phyloP scores from a whole-genome alignment of 2,113 vertebrate genomes.

The Rostratula benghalensis region DNA sequence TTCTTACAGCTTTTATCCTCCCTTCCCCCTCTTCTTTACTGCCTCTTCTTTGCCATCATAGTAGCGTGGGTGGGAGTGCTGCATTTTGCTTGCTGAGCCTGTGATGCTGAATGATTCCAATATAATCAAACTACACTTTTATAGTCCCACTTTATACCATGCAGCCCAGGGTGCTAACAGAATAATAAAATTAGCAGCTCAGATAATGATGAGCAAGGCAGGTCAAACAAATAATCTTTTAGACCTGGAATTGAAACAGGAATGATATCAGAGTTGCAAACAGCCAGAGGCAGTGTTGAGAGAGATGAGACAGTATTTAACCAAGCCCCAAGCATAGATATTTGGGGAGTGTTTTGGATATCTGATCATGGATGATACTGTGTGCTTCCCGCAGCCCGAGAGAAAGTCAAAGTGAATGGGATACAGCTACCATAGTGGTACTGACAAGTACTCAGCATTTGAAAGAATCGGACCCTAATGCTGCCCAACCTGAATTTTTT shows the following conservation, averaged over 20 bases:
- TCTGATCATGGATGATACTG: neutral
- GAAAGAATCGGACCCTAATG: neutral
- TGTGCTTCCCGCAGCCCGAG: neutral
- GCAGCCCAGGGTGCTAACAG: slow-evolving; percentile 73
- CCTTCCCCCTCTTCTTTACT: slow-evolving; percentile 12
- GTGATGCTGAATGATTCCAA: slow-evolving; percentile 67
- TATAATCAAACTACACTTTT: slow-evolving; percentile 77
- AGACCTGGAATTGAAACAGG: slow-evolving; percentile 30
- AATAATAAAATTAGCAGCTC: slow-evolving; percentile 78
- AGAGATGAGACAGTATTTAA: slow-evolving; percentile 24
- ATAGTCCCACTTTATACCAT: slow-evolving; percentile 50
- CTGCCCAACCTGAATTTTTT: slow-evolving; percentile 20
- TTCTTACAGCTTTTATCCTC: slow-evolving; percentile 5
- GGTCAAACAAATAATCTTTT: slow-evolving; percentile 69
- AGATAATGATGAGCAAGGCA: slow-evolving; percentile 69
- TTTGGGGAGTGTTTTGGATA: slow-evolving; percentile 19
- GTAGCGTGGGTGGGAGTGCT: slow-evolving; percentile 55
- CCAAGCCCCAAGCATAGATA: slow-evolving; percentile 9
- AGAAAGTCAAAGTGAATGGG: neutral
- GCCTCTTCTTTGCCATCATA: slow-evolving; percentile 28
- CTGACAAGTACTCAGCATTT: neutral
- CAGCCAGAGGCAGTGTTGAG: slow-evolving; percentile 17
- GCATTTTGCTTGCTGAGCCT: slow-evolving; percentile 53
- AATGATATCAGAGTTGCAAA: slow-evolving; percentile 33
- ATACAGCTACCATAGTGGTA: neutral